A percentile compares a stretch with the other conserved stretches of the same genome.
Conservation (phyloP, 2,113 vertebrate species). For the western clawed frog (Xenopus tropicalis) region UCB_Xtro_10.0 CM004447.2:133042501-133043000, state of each 20-base stretch:
- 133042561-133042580: neutral
- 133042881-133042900: neutral
- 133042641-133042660: slow-evolving; percentile 37
- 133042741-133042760: slow-evolving; percentile 32
- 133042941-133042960: too few species aligned
- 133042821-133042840: slow-evolving; percentile 13
- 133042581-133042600: slow-evolving; percentile 10
- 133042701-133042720: slow-evolving; percentile 23
- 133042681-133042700: slow-evolving; percentile 14
- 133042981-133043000: too few species aligned
- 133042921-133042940: too few species aligned
- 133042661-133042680: slow-evolving; percentile 17
- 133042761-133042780: neutral
- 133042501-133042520: too few species aligned
- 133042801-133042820: slow-evolving; percentile 15
- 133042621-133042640: slow-evolving; percentile 21
- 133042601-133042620: slow-evolving; percentile 28
- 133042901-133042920: too few species aligned
- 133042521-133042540: too few species aligned
- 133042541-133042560: neutral
- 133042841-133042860: neutral
- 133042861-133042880: neutral
- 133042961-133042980: too few species aligned
- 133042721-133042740: slow-evolving; percentile 11
- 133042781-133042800: slow-evolving; percentile 11